Evolutionary conservation across 2,113 vertebrate species (phyloP), one percentile per base, ranked within the genome.

Genomic region (Trogon surrucura): DNA sequence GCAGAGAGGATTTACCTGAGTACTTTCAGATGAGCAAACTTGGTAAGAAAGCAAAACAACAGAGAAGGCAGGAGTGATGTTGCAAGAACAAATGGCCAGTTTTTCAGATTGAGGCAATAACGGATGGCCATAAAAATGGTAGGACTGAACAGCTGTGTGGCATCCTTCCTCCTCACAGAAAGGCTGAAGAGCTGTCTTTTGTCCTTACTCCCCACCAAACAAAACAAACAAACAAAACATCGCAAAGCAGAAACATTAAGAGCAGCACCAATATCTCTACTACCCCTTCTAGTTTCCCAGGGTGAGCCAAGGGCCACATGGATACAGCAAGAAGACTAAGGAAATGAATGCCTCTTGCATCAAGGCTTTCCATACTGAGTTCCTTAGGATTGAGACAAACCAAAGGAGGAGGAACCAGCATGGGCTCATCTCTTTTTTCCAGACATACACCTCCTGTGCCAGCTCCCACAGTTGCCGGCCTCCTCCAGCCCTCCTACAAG

Each of bases 51-150:
- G 13, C 38, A 88, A 78, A 91, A 62, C 12, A 29, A 34, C 48
- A n/a, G 18, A 45, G 58, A 78, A 50, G 1, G 6, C 30, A 47
- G 57, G 9, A 67, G 9, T 1, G 2, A 34, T 20, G 14, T 5
- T 89, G 25, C 54, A 65, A 79, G 19, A 85, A 25, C 54, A 50
- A 89, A 29, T 16, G 29, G 38, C 27, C 25, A 13, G 0, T 32
- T 58, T 41, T 72, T 45, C 18, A 77, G 50, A 50, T 3, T 10
- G 14, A 88, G 57, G 58, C 57, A 91, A 11, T 58, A 87, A 72
- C 0, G 0, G 27, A 20, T 20, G 21, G 45, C 27, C 25, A 19
- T 10, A 69, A 53, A 89, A 80, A 61, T 32, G 22, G 20, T 21
- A 41, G 66, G 34, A 47, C 10, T 45, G 12, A 83, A 64, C 16